These are phyloP conservation scores for Eleutherodactylus coqui DNA, from an alignment of 2,797 vertebrate species.

Conservation along the genomic window DNA sequence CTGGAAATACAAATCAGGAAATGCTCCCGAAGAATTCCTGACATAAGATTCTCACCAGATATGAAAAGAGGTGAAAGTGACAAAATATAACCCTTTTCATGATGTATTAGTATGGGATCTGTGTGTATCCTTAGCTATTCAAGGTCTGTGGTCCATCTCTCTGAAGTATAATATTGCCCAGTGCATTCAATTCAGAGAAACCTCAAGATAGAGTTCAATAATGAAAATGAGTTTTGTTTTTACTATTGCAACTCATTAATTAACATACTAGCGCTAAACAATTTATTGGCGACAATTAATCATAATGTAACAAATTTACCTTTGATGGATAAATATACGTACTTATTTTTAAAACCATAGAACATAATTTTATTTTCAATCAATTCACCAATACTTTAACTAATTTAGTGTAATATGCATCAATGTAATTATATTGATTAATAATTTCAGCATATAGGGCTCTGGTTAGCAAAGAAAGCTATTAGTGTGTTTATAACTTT, in stretches of 20 bases:
- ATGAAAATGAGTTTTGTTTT: neutral
- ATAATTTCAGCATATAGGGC: neutral
- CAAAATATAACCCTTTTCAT: no score
- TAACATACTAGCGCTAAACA: neutral
- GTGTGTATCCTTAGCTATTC: no score
- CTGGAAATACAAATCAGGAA: no score
- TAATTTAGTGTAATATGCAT: conserved; percentile 9
- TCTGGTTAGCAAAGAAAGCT: neutral
- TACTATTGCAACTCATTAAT: neutral
- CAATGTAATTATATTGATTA: neutral
- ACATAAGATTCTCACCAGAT: no score
- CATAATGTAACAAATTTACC: neutral
- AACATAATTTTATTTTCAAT: neutral
- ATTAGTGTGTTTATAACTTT: conserved; percentile 34
- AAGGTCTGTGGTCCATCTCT: neutral
- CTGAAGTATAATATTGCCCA: neutral
- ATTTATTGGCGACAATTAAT: neutral
- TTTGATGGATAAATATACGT: neutral
- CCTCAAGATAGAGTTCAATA: neutral
- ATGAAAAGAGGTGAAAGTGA: no score
- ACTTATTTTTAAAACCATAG: neutral
- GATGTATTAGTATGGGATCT: no score
- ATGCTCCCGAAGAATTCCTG: no score
- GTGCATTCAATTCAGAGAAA: neutral
- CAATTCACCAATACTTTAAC: conserved; percentile 5